Conservation (phyloP, 92 coral and sea anemone genomes). For the Virgularia gustaviana region DNA sequence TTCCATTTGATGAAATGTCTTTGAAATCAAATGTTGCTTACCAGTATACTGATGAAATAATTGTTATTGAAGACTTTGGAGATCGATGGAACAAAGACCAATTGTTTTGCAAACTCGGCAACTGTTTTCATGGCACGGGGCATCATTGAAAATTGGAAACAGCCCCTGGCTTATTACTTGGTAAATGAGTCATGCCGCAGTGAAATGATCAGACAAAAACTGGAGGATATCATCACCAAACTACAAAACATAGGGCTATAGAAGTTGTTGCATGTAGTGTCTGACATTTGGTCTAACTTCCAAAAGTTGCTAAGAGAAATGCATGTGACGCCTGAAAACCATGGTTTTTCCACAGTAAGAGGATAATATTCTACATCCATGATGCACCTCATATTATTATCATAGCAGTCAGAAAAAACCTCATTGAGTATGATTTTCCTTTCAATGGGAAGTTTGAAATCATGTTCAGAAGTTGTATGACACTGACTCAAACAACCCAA, state of each 20-base stretch:
- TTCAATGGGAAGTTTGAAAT: slow-evolving; percentile 7
- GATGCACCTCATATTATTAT: slow-evolving; percentile 14
- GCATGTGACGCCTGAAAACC: background rate
- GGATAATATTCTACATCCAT: background rate
- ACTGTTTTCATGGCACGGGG: slow-evolving; percentile 29
- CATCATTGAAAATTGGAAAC: slow-evolving; percentile 31
- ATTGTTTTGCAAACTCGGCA: slow-evolving; percentile 14
- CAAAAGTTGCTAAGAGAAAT: background rate
- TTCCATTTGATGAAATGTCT: slow-evolving; percentile 24
- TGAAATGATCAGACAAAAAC: background rate
- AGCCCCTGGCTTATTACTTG: slow-evolving; percentile 17
- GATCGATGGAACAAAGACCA: slow-evolving; percentile 5
- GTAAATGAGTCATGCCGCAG: slow-evolving; percentile 8
- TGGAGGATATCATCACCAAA: background rate
- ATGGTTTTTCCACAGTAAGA: slow-evolving; percentile 9
- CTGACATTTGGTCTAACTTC: slow-evolving; percentile 9
- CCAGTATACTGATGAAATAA: slow-evolving; percentile 7
- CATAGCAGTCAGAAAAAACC: slow-evolving; percentile 10
- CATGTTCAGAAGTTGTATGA: background rate
- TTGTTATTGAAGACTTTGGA: slow-evolving; percentile 27
- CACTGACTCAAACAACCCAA: background rate
- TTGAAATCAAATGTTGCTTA: slow-evolving; percentile 14
- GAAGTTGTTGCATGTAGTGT: background rate
- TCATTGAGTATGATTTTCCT: slow-evolving; percentile 1
- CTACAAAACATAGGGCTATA: background rate